Percentiles rank a stretch among this genome's conserved stretches.
Evolutionary conservation across 2,888 invertebrate species (phyloP).

Genomic region (Andrena dorsata): DNA sequence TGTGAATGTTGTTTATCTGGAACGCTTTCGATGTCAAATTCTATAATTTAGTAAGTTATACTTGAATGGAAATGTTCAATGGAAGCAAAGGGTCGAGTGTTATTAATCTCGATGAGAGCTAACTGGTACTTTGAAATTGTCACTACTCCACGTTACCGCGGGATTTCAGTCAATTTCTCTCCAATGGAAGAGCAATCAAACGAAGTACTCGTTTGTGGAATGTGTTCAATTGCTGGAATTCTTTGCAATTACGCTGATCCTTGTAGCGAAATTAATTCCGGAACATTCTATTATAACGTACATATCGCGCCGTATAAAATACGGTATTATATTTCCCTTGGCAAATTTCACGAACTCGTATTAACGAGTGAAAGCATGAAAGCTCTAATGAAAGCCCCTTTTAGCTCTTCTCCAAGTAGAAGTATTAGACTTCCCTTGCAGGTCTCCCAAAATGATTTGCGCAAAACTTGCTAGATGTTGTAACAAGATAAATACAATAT

Average conservation of each 20-base stretch:
- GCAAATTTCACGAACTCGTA: too few relatives aligned
- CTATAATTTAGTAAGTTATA: constrained; percentile 10
- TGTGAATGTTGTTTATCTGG: background rate
- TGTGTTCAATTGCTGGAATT: background rate
- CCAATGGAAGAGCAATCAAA: constrained; percentile 21
- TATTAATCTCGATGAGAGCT: constrained; percentile 28
- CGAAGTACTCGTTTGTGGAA: constrained; percentile 4
- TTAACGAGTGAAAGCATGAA: too few relatives aligned
- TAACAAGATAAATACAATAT: too few relatives aligned
- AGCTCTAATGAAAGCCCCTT: too few relatives aligned
- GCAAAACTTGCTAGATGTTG: too few relatives aligned
- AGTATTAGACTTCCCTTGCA: too few relatives aligned
- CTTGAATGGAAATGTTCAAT: background rate
- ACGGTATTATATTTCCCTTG: too few relatives aligned
- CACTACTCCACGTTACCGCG: constrained; percentile 22
- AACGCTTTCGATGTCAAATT: background rate
- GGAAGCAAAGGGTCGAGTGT: background rate
- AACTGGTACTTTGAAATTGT: constrained; percentile 19
- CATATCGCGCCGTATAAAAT: too few relatives aligned
- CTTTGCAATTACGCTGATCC: constrained; percentile 2
- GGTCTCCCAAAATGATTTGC: too few relatives aligned
- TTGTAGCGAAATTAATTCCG: background rate
- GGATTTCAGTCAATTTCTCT: constrained; percentile 25
- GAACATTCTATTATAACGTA: background rate
- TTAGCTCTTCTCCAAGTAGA: too few relatives aligned